phyloP scores from a whole-genome alignment of 2,113 vertebrate genomes.

The Myanophis thanlyinensis region DNA sequence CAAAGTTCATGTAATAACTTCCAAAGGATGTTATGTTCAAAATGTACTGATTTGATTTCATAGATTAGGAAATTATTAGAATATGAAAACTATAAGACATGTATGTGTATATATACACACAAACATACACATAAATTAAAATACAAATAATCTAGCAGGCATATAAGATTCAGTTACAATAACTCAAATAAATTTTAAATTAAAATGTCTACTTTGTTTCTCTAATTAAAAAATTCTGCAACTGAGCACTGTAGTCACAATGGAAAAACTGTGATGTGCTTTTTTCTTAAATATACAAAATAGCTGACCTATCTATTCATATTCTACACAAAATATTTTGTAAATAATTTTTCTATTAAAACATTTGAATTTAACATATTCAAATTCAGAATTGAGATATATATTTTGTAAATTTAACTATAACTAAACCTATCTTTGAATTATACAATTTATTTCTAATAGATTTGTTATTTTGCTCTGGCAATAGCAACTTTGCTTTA shows the following conservation, averaged over 20 bases:
- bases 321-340: background rate
- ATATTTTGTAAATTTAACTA: background rate
- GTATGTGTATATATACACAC: background rate
- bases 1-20: background rate
- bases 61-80: background rate
- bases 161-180: background rate
- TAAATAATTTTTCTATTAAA: background rate
- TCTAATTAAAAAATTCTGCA: background rate
- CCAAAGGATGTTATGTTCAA: background rate
- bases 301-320: background rate
- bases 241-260: background rate
- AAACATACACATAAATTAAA: background rate
- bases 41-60: background rate
- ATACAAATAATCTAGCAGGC: background rate
- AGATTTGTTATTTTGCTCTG: background rate
- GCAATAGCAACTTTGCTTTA: background rate
- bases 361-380: background rate
- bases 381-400: background rate
- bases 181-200: background rate
- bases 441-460: conserved; percentile 4
- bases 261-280: background rate
- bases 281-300: background rate
- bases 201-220: background rate
- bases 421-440: background rate
- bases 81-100: background rate